These are phyloP conservation scores for Tolmerus cingulatus DNA, from an alignment of 2,888 invertebrate species.

Conservation along the genomic window DNA sequence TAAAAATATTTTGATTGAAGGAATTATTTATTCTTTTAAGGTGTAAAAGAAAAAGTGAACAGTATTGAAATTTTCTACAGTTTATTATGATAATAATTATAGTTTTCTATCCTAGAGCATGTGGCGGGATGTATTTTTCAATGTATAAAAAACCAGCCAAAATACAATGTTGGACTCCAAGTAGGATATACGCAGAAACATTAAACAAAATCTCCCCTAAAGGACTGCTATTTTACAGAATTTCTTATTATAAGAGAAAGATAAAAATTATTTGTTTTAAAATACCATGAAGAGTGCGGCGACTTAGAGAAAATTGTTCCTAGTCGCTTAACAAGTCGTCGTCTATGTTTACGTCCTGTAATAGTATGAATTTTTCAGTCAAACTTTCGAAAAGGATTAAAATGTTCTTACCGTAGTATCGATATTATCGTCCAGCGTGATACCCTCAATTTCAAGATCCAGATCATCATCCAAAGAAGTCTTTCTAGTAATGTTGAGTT, in stretches of 20 bases:
- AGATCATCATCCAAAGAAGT: conserved; percentile 78
- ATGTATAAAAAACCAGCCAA: not conserved
- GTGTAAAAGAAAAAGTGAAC: not conserved
- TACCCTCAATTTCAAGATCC: conserved; percentile 83
- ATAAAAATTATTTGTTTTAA: not conserved
- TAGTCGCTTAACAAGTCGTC: conserved; percentile 75
- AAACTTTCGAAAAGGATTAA: conserved; percentile 54
- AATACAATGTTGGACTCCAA: not conserved
- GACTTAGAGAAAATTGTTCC: not conserved
- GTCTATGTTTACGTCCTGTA: conserved; percentile 76
- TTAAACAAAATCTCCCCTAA: not conserved
- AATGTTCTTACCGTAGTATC: conserved; percentile 72
- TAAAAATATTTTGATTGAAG: not conserved
- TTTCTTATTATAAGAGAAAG: not conserved
- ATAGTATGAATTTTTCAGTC: not conserved
- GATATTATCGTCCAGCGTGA: conserved; percentile 80
- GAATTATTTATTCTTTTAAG: not conserved
- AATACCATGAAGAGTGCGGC: conserved; percentile 1
- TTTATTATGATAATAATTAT: conserved; percentile 19
- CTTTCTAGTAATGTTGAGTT: not conserved
- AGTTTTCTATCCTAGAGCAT: not conserved
- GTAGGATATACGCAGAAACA: not conserved
- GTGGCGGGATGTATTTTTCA: not conserved
- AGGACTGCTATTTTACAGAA: not conserved
- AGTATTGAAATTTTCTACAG: not conserved